A percentile compares a stretch with the other conserved stretches of the same genome.
Evolutionary conservation across 2,888 invertebrate genomes (phyloP).

Genomic region (Phyto melanocephala): DNA sequence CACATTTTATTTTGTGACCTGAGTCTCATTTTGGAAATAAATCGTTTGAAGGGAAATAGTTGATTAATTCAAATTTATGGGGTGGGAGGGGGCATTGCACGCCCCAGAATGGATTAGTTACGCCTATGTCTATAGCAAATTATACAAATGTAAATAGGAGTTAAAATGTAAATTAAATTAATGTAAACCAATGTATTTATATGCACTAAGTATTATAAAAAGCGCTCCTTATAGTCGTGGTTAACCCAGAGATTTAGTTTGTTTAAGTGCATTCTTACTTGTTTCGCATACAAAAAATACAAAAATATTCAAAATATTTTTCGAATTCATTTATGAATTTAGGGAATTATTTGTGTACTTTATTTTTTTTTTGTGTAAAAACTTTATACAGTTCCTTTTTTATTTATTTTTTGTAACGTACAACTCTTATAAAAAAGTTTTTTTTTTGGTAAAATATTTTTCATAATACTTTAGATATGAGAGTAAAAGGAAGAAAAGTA

Average conservation of each 20-base stretch:
- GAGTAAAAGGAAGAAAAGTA: conserved; percentile 2
- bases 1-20: too few relatives aligned
- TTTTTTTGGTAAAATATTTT: conserved; percentile 16
- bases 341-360: conserved; percentile 25
- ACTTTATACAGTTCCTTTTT: conserved; percentile 9
- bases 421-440: conserved; percentile 21
- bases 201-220: too few relatives aligned
- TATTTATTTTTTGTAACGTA: conserved; percentile 19
- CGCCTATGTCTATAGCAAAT: too few relatives aligned
- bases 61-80: too few relatives aligned
- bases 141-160: too few relatives aligned
- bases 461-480: conserved; percentile 17
- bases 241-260: not conserved
- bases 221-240: not conserved
- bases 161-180: too few relatives aligned
- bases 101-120: too few relatives aligned
- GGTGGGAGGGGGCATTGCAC: too few relatives aligned
- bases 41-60: too few relatives aligned
- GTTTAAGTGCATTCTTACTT: not conserved
- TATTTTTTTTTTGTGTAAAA: not conserved
- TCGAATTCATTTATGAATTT: conserved; percentile 29
- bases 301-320: conserved; percentile 27
- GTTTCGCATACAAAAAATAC: not conserved
- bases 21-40: too few relatives aligned
- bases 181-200: too few relatives aligned